Evolutionary conservation across 2,113 vertebrate species (phyloP).

Genomic region (Prochilodus magdalenae): DNA sequence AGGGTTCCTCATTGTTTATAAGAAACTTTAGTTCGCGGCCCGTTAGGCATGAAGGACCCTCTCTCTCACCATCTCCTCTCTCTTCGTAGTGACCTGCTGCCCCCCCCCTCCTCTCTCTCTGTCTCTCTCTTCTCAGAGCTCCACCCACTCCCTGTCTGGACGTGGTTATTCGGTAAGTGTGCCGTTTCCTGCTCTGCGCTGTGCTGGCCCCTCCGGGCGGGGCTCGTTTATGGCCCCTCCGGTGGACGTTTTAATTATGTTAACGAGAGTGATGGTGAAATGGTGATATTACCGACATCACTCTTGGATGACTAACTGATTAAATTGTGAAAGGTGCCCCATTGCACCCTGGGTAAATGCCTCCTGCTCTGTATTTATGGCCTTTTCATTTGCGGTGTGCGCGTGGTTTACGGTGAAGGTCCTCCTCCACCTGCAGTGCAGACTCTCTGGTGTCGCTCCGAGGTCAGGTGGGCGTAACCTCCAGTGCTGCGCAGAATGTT

Average conservation of each 20-base stretch:
- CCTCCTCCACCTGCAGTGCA: not conserved
- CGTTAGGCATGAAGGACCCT: too few relatives aligned
- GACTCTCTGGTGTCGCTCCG: not conserved
- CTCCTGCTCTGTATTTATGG: slow-evolving; percentile 66
- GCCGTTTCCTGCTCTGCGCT: slow-evolving; percentile 80
- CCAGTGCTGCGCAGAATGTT: too few relatives aligned
- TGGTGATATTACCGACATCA: slow-evolving; percentile 79
- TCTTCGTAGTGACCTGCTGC: too few relatives aligned
- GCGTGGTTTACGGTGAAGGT: not conserved
- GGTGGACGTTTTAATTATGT: slow-evolving; percentile 83
- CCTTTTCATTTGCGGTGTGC: slow-evolving; percentile 31
- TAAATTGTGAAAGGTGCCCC: slow-evolving; percentile 79
- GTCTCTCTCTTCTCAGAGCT: slow-evolving; percentile 70
- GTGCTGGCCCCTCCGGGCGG: slow-evolving; percentile 79
- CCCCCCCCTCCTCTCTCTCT: slow-evolving; percentile 36
- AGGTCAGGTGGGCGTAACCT: not conserved
- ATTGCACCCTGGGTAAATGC: slow-evolving; percentile 68
- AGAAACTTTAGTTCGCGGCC: too few relatives aligned
- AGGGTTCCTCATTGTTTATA: too few relatives aligned
- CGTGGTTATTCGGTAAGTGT: slow-evolving; percentile 84
- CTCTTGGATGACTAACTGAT: slow-evolving; percentile 79
- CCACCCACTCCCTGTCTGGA: slow-evolving; percentile 81
- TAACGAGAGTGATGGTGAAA: slow-evolving; percentile 82
- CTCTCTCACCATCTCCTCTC: too few relatives aligned
- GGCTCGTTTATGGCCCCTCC: slow-evolving; percentile 75